Evolutionary conservation across 2,113 vertebrate species (phyloP).

Genomic region (Falcunculus frontatus): DNA sequence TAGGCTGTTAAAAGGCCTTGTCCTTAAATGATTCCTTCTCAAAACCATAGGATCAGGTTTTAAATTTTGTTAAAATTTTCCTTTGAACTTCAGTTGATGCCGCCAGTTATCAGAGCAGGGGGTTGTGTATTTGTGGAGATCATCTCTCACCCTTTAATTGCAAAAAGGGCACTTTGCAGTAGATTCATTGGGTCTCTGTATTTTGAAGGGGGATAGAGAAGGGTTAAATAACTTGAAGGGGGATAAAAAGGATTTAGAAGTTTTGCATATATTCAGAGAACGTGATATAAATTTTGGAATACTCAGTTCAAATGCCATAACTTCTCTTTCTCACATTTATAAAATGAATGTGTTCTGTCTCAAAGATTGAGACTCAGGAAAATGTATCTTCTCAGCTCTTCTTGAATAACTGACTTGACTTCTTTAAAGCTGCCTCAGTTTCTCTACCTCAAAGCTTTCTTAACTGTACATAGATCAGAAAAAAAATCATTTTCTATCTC

Average conservation of each 20-base stretch:
- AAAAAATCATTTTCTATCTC: background rate
- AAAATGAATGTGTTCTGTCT: background rate
- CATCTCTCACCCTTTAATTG: background rate
- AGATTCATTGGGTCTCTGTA: background rate
- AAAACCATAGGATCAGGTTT: background rate
- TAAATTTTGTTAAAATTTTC: background rate
- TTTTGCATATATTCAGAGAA: background rate
- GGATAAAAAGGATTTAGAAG: background rate
- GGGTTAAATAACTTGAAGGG: background rate
- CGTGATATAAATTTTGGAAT: background rate
- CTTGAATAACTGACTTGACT: background rate
- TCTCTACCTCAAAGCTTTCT: background rate
- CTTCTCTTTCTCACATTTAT: background rate
- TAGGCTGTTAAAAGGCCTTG: background rate
- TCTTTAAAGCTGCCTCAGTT: background rate
- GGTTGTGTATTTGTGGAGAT: background rate
- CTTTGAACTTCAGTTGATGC: background rate
- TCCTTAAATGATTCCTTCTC: background rate
- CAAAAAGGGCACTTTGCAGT: background rate
- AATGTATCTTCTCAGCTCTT: background rate
- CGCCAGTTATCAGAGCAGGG: background rate
- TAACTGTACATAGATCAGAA: background rate
- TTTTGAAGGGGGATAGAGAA: background rate
- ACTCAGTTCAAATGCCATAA: background rate
- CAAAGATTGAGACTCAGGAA: background rate